These are phyloP conservation scores for Hymenopus coronatus DNA, from an alignment of 2,888 invertebrate genomes.

Conservation along the genomic window DNA sequence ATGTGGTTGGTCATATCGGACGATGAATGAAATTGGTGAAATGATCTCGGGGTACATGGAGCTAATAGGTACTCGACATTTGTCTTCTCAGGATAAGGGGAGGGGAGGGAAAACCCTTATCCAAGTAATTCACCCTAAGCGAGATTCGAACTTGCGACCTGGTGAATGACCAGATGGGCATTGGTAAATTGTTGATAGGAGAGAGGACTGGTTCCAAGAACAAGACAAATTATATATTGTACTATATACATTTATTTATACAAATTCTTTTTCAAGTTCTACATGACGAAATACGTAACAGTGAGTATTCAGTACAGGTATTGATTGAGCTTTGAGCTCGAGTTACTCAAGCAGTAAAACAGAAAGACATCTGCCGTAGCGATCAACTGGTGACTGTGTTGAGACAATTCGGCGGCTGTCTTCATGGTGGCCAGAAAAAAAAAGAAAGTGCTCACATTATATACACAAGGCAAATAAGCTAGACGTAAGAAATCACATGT, in stretches of 20 bases:
- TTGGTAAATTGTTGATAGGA: too few species aligned
- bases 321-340: background rate
- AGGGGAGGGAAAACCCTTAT: too few species aligned
- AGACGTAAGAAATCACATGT: background rate
- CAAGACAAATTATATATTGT: background rate
- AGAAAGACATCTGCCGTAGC: background rate
- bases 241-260: background rate
- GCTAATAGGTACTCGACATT: too few species aligned
- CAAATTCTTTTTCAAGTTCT: background rate
- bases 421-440: background rate
- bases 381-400: background rate
- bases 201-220: background rate
- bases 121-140: too few species aligned
- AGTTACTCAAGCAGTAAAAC: background rate
- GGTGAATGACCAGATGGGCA: too few species aligned
- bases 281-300: background rate
- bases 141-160: too few species aligned
- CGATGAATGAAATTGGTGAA: too few species aligned
- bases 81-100: too few species aligned
- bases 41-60: too few species aligned
- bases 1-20: too few species aligned
- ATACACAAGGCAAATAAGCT: background rate
- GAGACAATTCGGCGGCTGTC: background rate
- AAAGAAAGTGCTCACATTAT: background rate
- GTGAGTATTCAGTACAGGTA: background rate